phyloP scores from a whole-genome alignment of 2,888 invertebrate genomes.

The Nephrotoma flavescens region DNA sequence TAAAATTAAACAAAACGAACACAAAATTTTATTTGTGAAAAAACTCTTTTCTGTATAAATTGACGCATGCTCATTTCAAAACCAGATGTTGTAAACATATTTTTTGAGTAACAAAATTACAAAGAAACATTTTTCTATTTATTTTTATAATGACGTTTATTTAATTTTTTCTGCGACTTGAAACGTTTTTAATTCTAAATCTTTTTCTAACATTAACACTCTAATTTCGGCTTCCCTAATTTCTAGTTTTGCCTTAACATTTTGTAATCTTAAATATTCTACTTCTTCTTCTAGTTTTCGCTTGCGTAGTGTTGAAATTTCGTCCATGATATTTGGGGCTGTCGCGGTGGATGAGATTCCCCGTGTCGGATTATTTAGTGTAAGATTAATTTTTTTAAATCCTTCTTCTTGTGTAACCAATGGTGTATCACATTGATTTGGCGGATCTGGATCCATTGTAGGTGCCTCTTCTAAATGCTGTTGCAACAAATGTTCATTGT shows the following conservation, averaged over 20 bases:
- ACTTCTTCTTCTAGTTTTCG: not conserved
- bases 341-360: not conserved
- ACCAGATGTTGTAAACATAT: not conserved
- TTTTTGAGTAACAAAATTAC: not conserved
- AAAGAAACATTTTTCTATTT: not conserved
- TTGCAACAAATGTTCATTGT: not conserved
- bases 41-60: not conserved
- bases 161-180: not conserved
- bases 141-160: not conserved
- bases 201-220: not conserved
- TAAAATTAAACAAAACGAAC: not conserved
- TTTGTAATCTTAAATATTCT: not conserved
- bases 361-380: not conserved
- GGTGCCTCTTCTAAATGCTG: not conserved
- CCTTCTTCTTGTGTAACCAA: not conserved
- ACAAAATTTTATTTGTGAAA: not conserved
- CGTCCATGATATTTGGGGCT: not conserved
- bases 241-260: not conserved
- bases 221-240: not conserved
- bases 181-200: not conserved
- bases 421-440: not conserved
- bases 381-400: not conserved
- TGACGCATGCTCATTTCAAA: not conserved
- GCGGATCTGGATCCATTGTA: not conserved
- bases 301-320: not conserved